These are phyloP conservation scores for Sebastiscus albofasciatus DNA, from an alignment of 2,797 vertebrate genomes.

Conservation along the genomic window DNA sequence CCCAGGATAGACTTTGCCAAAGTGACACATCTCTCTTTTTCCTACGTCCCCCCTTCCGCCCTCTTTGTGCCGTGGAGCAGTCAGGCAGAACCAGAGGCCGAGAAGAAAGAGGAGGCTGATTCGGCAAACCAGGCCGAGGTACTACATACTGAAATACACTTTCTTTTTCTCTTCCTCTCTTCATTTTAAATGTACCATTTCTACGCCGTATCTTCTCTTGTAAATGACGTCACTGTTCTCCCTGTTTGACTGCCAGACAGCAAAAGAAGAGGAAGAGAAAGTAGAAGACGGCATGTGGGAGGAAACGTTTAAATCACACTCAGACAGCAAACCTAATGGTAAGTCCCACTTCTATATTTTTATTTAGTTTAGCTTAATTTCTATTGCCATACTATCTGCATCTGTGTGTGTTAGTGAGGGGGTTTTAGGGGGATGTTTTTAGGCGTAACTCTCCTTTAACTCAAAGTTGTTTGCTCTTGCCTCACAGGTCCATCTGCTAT, in stretches of 20 bases:
- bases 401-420: background rate
- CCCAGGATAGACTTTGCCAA: background rate
- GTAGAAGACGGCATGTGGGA: slow-evolving; percentile 90
- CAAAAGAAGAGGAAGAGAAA: slow-evolving; percentile 76
- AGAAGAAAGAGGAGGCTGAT: slow-evolving; percentile 79
- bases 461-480: background rate
- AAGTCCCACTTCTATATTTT: background rate
- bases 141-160: background rate
- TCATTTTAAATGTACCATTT: background rate
- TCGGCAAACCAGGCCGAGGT: slow-evolving; percentile 72
- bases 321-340: slow-evolving; percentile 92
- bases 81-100: slow-evolving; percentile 78
- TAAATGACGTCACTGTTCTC: background rate
- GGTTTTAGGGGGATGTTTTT: background rate
- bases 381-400: background rate
- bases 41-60: background rate
- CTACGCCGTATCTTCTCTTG: background rate
- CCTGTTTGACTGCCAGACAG: slow-evolving; percentile 39
- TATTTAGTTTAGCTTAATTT: background rate
- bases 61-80: slow-evolving; percentile 54
- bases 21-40: slow-evolving; percentile 16
- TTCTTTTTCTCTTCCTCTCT: background rate
- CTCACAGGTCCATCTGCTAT: slow-evolving; percentile 88
- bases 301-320: slow-evolving; percentile 93
- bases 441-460: background rate